Evolutionary conservation across 2,797 vertebrate species (phyloP), one percentile per base, ranked within the genome.

Genomic region (Ficedula albicollis): DNA sequence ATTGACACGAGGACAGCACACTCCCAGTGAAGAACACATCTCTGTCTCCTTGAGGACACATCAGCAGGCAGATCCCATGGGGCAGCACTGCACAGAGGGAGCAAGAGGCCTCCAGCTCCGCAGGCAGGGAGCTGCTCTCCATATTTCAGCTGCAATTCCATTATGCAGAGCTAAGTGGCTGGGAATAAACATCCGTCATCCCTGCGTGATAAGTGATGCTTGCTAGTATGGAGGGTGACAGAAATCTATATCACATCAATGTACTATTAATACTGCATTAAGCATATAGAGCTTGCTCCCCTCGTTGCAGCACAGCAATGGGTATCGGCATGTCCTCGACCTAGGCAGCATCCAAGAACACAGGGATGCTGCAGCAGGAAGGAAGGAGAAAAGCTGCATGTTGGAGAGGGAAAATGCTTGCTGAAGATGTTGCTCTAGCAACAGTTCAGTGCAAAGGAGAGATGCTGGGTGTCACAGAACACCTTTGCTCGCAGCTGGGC

Each of bases 211-310:
- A 97, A 98, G 97, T 44, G 64, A 97, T 97, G 97, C 97, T 95
- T 95, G 97, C 98, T 97, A 86, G 97, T 88, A 96, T 92, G 96
- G 95, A 96, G 91, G 95, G 95, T 97, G 97, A 97, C 98, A 97
- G 97, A 98, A 97, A 98, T 97, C 98, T 97, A 93, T 97, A 97
- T 97, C 96, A 91, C 63, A 89, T 96, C 75, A 69, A 97, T 83
- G 92, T 95, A 94, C 97, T 97, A 97, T 97, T 98, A 98, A 98
- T 98, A 97, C 95, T 89, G 93, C 92, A 97, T 97, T 97, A 97
- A 84, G 64, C 88, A 91, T 52, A 79, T 39, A 85, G 95, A 95
- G 86, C 95, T 92, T 54, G 87, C 41, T 81, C 87, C 92, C 79
- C 93, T 89, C 84, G 19, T 58, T 66, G 59, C 94, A 97, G 97